phyloP scores from a whole-genome alignment of 2,797 vertebrate species.

The Eremophila alpestris region DNA sequence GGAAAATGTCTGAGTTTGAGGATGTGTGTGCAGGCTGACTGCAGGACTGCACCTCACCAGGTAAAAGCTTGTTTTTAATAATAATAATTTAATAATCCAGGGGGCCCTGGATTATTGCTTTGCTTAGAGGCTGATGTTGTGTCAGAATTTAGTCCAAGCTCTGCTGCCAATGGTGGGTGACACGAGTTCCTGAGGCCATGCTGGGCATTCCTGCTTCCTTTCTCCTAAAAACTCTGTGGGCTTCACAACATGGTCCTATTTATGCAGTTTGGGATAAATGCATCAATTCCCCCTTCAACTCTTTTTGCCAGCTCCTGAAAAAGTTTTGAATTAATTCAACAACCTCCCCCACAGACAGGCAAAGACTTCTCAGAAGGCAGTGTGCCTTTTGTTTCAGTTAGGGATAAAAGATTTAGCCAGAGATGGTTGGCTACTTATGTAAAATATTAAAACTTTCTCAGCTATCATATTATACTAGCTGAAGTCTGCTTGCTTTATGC shows the following conservation, averaged over 20 bases:
- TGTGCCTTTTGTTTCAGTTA: background rate
- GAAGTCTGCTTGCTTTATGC: slow-evolving; percentile 14
- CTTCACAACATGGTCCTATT: background rate
- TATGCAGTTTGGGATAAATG: background rate
- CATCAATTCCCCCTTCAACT: background rate
- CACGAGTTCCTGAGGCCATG: accelerated
- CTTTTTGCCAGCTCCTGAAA: background rate
- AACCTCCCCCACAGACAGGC: background rate
- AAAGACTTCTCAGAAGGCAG: background rate
- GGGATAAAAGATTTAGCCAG: background rate
- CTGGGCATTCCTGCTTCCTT: background rate
- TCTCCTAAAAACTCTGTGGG: background rate
- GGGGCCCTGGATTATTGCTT: background rate
- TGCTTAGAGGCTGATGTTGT: background rate
- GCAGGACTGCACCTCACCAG: background rate
- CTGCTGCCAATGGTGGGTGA: background rate
- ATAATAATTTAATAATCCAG: no score
- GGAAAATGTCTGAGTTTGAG: background rate
- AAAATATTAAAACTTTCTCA: slow-evolving; percentile 8
- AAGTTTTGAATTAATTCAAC: background rate
- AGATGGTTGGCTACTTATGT: background rate
- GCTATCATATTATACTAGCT: background rate
- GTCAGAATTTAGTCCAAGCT: background rate
- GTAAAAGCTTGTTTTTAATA: background rate
- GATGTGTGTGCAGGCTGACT: accelerated